phyloP scores from a whole-genome alignment of 2,113 vertebrate species.

The Petromus typicus region DNA sequence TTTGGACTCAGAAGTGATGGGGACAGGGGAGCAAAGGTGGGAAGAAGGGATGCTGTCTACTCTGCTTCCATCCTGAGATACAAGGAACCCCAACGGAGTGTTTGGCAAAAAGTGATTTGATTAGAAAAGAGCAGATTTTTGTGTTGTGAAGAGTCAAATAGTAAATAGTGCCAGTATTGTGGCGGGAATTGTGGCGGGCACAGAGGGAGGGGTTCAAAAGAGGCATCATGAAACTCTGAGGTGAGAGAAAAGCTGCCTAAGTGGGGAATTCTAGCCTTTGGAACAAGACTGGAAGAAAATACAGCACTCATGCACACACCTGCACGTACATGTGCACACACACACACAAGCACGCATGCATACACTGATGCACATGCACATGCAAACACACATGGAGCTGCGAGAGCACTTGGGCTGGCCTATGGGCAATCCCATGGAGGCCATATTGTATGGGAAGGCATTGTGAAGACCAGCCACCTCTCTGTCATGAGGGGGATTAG shows the following conservation, averaged over 20 bases:
- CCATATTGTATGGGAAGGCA: conserved; percentile 33
- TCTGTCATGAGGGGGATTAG: background rate
- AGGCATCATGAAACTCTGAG: background rate
- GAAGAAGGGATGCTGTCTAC: background rate
- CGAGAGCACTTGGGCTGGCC: conserved; percentile 9
- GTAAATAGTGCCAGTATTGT: too few relatives aligned
- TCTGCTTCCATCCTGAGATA: background rate
- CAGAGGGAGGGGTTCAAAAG: conserved; percentile 21
- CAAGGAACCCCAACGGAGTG: background rate
- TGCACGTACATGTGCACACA: background rate
- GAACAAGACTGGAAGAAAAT: background rate
- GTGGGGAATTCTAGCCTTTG: background rate
- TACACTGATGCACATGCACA: background rate
- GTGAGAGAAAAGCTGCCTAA: background rate
- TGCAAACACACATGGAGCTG: background rate
- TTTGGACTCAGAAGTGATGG: background rate
- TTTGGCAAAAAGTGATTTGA: background rate
- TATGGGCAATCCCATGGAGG: conserved; percentile 51
- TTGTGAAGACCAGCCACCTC: background rate
- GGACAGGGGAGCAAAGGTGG: background rate
- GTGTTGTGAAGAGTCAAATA: background rate
- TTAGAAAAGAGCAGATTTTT: background rate
- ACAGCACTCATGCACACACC: background rate
- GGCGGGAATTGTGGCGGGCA: background rate
- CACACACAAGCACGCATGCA: background rate